Percentiles rank a stretch among this genome's conserved stretches.
Conservation (phyloP, 2,113 vertebrate genomes). For the Copsychus sechellarum region DNA sequence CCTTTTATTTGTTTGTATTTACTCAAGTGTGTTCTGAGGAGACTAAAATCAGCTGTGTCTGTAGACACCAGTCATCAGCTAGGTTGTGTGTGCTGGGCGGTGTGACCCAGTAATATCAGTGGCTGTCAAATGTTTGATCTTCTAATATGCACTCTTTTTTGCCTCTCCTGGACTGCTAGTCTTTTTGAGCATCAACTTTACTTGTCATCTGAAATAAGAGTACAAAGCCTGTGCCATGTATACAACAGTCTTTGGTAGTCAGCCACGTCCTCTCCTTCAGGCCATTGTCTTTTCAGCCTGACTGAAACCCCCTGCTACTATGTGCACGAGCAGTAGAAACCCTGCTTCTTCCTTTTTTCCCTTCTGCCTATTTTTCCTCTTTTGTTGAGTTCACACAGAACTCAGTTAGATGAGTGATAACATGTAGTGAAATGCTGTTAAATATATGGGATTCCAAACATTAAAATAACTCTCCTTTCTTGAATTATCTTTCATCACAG, state of each 20-base stretch:
- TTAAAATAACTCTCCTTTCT: constrained; percentile 49
- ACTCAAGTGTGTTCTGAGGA: constrained; percentile 32
- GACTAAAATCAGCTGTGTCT: not conserved
- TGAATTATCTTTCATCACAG: constrained; percentile 48
- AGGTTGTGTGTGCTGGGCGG: not conserved
- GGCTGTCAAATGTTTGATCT: constrained; percentile 55
- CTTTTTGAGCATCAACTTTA: constrained; percentile 38
- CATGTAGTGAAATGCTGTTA: constrained; percentile 44
- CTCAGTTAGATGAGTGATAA: constrained; percentile 34
- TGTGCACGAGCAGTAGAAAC: not conserved
- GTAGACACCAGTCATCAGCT: not conserved
- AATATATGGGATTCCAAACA: constrained; percentile 49
- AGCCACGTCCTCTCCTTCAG: not conserved
- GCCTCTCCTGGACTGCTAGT: constrained; percentile 19
- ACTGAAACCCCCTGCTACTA: constrained; percentile 42
- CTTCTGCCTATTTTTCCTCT: constrained; percentile 53
- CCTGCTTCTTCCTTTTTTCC: constrained; percentile 37
- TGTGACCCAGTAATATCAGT: constrained; percentile 20
- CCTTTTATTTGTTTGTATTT: constrained; percentile 54
- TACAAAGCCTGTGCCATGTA: constrained; percentile 21
- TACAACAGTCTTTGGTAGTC: constrained; percentile 34
- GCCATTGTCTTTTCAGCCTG: constrained; percentile 50
- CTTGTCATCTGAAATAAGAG: constrained; percentile 56
- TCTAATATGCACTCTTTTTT: constrained; percentile 32
- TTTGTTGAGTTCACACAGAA: constrained; percentile 56